These are phyloP conservation scores for Dallia pectoralis DNA, from an alignment of 2,797 vertebrate genomes.

Conservation along the genomic window DNA sequence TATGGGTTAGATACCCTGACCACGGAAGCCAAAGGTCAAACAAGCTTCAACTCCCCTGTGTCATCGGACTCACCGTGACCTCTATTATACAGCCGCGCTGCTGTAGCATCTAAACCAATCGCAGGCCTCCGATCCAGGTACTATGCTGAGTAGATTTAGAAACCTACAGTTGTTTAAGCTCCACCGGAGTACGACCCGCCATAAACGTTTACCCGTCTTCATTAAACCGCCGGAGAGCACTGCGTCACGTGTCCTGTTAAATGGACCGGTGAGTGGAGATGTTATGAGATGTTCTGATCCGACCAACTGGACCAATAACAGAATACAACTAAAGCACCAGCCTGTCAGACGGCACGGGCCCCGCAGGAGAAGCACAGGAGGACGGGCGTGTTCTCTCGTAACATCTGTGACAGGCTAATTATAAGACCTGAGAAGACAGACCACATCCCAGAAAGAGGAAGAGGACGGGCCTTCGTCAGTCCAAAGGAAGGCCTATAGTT, in stretches of 20 bases:
- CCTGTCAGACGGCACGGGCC: background rate
- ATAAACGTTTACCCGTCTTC: background rate
- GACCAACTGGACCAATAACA: background rate
- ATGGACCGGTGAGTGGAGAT: background rate
- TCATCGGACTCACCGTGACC: too few species aligned
- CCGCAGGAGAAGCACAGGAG: background rate
- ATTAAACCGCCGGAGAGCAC: background rate
- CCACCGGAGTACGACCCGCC: too few species aligned
- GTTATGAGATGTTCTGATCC: background rate
- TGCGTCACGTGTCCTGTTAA: background rate
- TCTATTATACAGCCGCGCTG: background rate
- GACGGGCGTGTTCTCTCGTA: background rate
- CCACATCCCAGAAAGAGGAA: background rate
- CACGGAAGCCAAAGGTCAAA: background rate
- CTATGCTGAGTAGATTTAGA: slow-evolving; percentile 1
- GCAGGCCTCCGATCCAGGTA: background rate
- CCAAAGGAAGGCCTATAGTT: slow-evolving; percentile 6
- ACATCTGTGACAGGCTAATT: background rate
- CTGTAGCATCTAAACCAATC: background rate
- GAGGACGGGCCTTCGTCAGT: background rate
- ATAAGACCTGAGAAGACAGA: background rate
- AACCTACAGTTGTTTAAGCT: slow-evolving; percentile 16
- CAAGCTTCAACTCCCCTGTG: background rate
- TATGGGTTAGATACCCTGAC: slow-evolving; percentile 3
- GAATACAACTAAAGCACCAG: background rate